Evolutionary conservation across 2,797 vertebrate species (phyloP).

Genomic region (Melanotaenia boesemani): DNA sequence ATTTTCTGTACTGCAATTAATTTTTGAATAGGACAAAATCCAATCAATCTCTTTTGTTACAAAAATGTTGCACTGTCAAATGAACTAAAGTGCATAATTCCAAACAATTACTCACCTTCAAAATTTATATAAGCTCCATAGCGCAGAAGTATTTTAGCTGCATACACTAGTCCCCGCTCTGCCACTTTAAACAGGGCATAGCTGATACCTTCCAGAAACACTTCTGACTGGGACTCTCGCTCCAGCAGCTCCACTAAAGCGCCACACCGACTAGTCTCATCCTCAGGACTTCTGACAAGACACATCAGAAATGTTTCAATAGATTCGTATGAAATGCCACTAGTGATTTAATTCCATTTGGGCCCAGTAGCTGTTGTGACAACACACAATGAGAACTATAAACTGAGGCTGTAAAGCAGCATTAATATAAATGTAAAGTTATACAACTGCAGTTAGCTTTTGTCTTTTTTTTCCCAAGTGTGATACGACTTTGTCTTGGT

Average conservation of each 20-base stretch:
- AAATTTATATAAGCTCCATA: conserved; percentile 90
- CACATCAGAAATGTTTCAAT: neutral
- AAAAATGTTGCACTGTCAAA: no score
- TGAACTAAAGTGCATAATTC: neutral
- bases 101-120: conserved; percentile 84
- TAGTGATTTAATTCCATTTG: neutral
- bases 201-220: conserved; percentile 91
- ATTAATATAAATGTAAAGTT: no score
- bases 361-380: neutral
- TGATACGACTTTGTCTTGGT: neutral
- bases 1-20: no score
- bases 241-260: conserved; percentile 87
- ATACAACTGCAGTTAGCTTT: no score
- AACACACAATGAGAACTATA: no score
- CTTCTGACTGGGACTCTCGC: conserved; percentile 86
- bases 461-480: no score
- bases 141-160: conserved; percentile 86
- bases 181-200: conserved; percentile 91
- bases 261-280: conserved; percentile 65
- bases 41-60: no score
- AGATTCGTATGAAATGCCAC: neutral
- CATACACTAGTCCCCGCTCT: conserved; percentile 84
- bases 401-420: no score
- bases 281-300: conserved; percentile 51
- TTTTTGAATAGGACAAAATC: no score